Conservation (phyloP, 2,113 vertebrate species). For the Uropsilus gracilis region DNA sequence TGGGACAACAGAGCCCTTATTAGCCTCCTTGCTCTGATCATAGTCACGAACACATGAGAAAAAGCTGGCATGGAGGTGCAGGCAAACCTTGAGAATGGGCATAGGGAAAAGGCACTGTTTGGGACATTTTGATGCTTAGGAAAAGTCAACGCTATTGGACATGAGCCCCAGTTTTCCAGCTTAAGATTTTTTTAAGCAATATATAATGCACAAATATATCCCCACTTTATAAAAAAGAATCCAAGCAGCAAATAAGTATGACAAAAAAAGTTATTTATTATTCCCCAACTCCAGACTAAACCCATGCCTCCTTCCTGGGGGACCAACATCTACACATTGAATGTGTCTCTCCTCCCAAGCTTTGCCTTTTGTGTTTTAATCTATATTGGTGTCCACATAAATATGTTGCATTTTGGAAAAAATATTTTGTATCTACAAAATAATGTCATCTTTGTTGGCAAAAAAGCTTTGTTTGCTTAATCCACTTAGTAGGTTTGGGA, state of each 20-base stretch:
- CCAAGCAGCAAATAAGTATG: not conserved
- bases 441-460: not conserved
- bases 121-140: not conserved
- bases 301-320: not conserved
- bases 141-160: not conserved
- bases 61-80: not conserved
- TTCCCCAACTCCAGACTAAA: not conserved
- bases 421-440: not conserved
- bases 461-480: conserved; percentile 31
- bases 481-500: conserved; percentile 5
- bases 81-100: not conserved
- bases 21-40: not conserved
- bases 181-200: not conserved
- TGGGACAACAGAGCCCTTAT: not conserved
- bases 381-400: not conserved
- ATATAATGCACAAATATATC: not conserved
- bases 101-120: not conserved
- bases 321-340: not conserved
- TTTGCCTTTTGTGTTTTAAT: not conserved
- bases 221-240: not conserved
- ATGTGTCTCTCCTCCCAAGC: not conserved
- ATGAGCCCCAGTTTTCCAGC: not conserved
- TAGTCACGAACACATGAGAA: conserved; percentile 1
- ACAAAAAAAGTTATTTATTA: not conserved
- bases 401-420: not conserved